phyloP scores from a whole-genome alignment of 2,888 invertebrate genomes.

The Carabus problematicus region DNA sequence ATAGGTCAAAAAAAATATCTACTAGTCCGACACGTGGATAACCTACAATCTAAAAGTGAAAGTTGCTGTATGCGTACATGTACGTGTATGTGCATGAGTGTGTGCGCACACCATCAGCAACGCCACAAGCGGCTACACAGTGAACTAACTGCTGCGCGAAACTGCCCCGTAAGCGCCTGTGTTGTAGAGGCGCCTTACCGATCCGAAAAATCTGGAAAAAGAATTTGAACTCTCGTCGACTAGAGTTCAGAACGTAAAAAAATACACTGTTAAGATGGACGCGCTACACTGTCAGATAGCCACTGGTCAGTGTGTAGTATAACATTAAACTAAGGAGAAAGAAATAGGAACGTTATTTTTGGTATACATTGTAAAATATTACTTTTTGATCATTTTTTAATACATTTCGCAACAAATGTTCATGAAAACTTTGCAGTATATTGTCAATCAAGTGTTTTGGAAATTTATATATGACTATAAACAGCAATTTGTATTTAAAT shows the following conservation, averaged over 20 bases:
- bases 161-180: background rate
- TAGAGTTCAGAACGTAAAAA: constrained; percentile 39
- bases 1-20: constrained; percentile 20
- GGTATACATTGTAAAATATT: too few species aligned
- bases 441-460: too few species aligned
- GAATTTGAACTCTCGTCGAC: constrained; percentile 34
- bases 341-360: too few species aligned
- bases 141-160: constrained; percentile 16
- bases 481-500: too few species aligned
- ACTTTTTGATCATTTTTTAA: too few species aligned
- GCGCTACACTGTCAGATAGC: constrained; percentile 21
- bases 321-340: too few species aligned
- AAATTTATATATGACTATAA: too few species aligned
- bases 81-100: constrained; percentile 5
- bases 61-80: constrained; percentile 25
- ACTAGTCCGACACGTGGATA: constrained; percentile 50
- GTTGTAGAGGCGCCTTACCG: background rate
- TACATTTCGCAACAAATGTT: too few species aligned
- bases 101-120: constrained; percentile 5
- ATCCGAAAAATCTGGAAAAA: constrained; percentile 40
- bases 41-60: constrained; percentile 47
- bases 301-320: too few species aligned
- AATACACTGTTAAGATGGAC: constrained; percentile 32
- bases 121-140: constrained; percentile 25
- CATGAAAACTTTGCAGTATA: too few species aligned